Evolutionary conservation across 92 coral and sea anemone species (phyloP).

Genomic region (Porites rus): DNA sequence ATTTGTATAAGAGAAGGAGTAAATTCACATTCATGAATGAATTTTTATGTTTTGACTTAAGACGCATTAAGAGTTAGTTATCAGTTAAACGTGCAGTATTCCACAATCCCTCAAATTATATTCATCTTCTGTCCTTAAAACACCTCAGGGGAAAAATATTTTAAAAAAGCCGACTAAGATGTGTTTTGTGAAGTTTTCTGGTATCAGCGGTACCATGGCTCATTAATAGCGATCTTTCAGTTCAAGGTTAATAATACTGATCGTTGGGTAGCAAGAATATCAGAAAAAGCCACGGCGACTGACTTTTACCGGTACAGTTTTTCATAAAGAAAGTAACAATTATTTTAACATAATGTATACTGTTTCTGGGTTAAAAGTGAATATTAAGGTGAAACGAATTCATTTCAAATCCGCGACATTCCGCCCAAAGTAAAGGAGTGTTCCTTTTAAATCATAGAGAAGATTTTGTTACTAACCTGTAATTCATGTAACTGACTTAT

Average conservation of each 20-base stretch:
- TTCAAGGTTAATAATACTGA: background rate
- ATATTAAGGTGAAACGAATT: background rate
- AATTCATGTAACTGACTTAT: too few relatives aligned
- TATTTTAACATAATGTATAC: background rate
- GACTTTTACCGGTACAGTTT: background rate
- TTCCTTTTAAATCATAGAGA: too few relatives aligned
- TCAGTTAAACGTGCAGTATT: background rate
- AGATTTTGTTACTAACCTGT: background rate
- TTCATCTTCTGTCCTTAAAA: too few relatives aligned
- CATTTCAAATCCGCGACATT: background rate
- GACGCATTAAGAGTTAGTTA: background rate
- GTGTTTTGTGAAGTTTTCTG: too few relatives aligned
- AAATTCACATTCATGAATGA: background rate
- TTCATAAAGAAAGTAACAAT: background rate
- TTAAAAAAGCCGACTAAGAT: too few relatives aligned
- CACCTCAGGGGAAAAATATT: too few relatives aligned
- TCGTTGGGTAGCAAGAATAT: background rate
- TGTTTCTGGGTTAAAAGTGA: background rate
- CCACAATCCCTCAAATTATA: background rate
- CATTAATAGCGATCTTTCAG: background rate
- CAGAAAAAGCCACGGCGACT: background rate
- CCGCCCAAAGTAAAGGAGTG: too few relatives aligned
- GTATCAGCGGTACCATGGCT: background rate
- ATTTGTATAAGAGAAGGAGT: background rate
- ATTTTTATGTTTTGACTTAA: background rate